These are phyloP conservation scores for Geopemphigus sp. DNA, from an alignment of 1,140 invertebrate genomes.

Conservation along the genomic window DNA sequence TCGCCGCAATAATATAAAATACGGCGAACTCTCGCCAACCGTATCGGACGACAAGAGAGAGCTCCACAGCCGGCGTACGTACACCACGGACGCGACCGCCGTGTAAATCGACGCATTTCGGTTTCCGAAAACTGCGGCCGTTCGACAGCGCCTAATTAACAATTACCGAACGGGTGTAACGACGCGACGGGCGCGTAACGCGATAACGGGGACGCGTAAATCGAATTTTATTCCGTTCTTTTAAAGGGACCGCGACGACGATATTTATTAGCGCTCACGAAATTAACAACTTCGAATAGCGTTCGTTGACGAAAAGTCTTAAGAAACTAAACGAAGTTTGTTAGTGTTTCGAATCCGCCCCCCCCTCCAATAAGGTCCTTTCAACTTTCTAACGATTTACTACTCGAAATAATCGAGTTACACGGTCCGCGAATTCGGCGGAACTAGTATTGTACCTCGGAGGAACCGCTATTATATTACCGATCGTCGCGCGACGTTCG, in stretches of 20 bases:
- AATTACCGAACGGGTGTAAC: neutral
- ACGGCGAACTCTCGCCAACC: too few relatives aligned
- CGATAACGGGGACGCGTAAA: neutral
- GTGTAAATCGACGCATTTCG: too few relatives aligned
- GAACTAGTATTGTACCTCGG: slow-evolving; percentile 14
- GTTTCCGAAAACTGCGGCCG: too few relatives aligned
- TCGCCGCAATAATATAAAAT: too few relatives aligned
- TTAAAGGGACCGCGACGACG: slow-evolving; percentile 9
- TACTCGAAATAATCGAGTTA: slow-evolving; percentile 45
- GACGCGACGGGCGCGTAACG: too few relatives aligned
- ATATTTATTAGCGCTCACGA: slow-evolving; percentile 40
- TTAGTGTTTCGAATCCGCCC: slow-evolving; percentile 19
- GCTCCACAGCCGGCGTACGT: too few relatives aligned
- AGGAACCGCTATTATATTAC: too few relatives aligned
- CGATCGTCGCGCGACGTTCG: too few relatives aligned
- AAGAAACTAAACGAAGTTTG: slow-evolving; percentile 42
- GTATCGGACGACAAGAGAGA: too few relatives aligned
- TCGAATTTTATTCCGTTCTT: neutral
- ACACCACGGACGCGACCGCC: too few relatives aligned
- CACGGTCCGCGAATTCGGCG: slow-evolving; percentile 1
- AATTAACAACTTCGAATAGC: slow-evolving; percentile 40
- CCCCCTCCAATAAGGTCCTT: slow-evolving; percentile 18
- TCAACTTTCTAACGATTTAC: slow-evolving; percentile 47
- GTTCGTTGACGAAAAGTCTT: slow-evolving; percentile 25
- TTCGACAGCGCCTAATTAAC: slow-evolving; percentile 3